Conservation (phyloP, 1,140 invertebrate genomes). For the Ditylenchus dipsaci region DNA sequence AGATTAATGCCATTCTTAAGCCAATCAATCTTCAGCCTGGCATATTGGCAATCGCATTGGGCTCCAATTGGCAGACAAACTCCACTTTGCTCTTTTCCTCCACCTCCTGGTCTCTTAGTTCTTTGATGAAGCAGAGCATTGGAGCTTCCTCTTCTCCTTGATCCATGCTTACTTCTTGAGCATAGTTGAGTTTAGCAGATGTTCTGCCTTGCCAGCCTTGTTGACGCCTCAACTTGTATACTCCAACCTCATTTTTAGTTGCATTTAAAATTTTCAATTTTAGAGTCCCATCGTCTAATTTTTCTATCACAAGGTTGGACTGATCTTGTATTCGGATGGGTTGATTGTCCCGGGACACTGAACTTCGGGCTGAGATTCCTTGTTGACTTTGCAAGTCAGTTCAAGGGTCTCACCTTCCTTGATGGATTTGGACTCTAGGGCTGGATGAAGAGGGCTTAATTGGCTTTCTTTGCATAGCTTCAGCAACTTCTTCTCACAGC, state of each 20-base stretch:
- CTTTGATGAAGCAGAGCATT: slow-evolving; percentile 25
- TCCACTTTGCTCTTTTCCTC: slow-evolving; percentile 20
- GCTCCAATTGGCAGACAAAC: slow-evolving; percentile 42
- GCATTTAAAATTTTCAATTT: slow-evolving; percentile 39
- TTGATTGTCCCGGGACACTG: slow-evolving; percentile 48
- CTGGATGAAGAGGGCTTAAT: slow-evolving; percentile 48
- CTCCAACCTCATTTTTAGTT: slow-evolving; percentile 37
- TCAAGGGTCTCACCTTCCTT: slow-evolving; percentile 47
- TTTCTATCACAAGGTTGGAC: slow-evolving; percentile 40
- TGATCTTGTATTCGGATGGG: slow-evolving; percentile 31
- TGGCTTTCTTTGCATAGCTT: slow-evolving; percentile 38
- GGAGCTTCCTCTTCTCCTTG: slow-evolving; percentile 24
- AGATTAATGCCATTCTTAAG: slow-evolving; percentile 29
- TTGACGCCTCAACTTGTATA: slow-evolving; percentile 44
- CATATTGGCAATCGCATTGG: background rate
- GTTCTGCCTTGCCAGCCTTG: slow-evolving; percentile 29
- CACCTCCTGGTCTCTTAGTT: slow-evolving; percentile 24
- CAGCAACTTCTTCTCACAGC: too few relatives aligned
- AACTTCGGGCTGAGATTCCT: slow-evolving; percentile 52
- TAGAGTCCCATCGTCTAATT: slow-evolving; percentile 42
- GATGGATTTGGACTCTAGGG: slow-evolving; percentile 42
- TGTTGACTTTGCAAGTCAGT: slow-evolving; percentile 45
- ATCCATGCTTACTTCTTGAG: slow-evolving; percentile 23
- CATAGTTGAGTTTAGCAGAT: slow-evolving; percentile 39
- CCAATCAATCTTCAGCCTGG: slow-evolving; percentile 16